phyloP scores from a whole-genome alignment of 2,888 invertebrate genomes.

The Noctua comes region DNA sequence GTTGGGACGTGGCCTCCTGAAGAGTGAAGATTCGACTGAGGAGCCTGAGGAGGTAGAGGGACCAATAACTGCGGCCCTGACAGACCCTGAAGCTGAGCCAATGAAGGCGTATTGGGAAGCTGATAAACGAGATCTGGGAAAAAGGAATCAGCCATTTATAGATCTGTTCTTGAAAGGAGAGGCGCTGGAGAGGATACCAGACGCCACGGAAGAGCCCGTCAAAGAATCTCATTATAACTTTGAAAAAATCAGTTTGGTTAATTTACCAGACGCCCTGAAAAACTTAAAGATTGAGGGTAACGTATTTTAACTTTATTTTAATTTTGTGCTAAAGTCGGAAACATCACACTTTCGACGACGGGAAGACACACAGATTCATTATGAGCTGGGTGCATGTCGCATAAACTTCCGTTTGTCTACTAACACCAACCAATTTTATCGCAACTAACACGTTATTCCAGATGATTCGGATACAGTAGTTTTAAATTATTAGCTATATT shows the following conservation, averaged over 20 bases:
- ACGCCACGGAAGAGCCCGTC: conserved; percentile 81
- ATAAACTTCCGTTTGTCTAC: conserved; percentile 60
- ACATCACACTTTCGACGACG: conserved; percentile 62
- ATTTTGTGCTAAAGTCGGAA: conserved; percentile 66
- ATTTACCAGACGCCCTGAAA: conserved; percentile 81
- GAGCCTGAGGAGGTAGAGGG: conserved; percentile 70
- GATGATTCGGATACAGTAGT: conserved; percentile 11
- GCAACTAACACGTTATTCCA: conserved; percentile 52
- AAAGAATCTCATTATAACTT: conserved; percentile 87
- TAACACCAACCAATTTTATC: conserved; percentile 57
- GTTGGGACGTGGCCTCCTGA: conserved; percentile 76
- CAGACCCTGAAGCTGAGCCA: conserved; percentile 78
- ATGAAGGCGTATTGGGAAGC: conserved; percentile 88
- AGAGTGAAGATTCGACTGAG: conserved; percentile 77
- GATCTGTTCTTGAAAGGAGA: conserved; percentile 83
- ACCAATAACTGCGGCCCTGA: conserved; percentile 59
- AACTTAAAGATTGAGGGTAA: conserved; percentile 83
- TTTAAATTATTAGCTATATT: conserved; percentile 3
- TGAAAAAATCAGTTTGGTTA: conserved; percentile 78
- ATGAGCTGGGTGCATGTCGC: conserved; percentile 82
- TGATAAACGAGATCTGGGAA: conserved; percentile 79
- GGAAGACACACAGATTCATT: conserved; percentile 89
- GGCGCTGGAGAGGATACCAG: conserved; percentile 84
- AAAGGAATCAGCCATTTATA: conserved; percentile 81
- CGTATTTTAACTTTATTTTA: conserved; percentile 77